Conservation (phyloP, 2,113 vertebrate species). For the Chauna torquata region DNA sequence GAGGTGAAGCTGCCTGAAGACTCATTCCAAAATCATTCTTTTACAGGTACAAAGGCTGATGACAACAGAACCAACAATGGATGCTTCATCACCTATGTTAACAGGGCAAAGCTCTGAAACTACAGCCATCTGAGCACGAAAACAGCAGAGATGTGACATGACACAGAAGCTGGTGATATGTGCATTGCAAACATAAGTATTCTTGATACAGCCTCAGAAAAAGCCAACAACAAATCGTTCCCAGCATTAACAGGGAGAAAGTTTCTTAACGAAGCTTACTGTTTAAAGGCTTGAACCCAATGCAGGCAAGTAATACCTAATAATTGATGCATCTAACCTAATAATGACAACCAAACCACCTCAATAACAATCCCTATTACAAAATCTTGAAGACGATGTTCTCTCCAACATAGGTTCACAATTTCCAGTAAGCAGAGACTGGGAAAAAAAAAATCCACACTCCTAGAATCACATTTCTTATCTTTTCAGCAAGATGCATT, state of each 20-base stretch:
- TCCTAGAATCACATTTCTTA: background rate
- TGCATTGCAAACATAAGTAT: background rate
- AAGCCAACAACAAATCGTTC: background rate
- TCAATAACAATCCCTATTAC: background rate
- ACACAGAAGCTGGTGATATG: too few relatives aligned
- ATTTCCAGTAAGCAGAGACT: background rate
- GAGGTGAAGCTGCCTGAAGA: too few relatives aligned
- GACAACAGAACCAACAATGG: background rate
- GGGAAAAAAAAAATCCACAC: background rate
- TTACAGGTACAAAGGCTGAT: background rate
- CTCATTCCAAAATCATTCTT: too few relatives aligned
- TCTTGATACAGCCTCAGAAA: background rate
- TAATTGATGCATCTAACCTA: background rate
- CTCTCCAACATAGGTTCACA: too few relatives aligned
- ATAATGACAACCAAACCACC: accelerated
- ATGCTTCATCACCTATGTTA: background rate
- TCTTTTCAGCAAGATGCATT: background rate
- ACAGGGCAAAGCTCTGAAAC: background rate
- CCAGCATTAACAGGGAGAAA: background rate
- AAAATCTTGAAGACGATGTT: background rate
- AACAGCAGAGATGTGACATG: too few relatives aligned
- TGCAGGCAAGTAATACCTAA: background rate
- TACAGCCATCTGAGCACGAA: background rate
- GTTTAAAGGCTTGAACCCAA: background rate
- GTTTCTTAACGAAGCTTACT: background rate